A percentile compares a stretch with the other conserved stretches of the same genome.
These are phyloP conservation scores for Plodia interpunctella DNA, from an alignment of 1,140 invertebrate genomes.

Conservation along the genomic window DNA sequence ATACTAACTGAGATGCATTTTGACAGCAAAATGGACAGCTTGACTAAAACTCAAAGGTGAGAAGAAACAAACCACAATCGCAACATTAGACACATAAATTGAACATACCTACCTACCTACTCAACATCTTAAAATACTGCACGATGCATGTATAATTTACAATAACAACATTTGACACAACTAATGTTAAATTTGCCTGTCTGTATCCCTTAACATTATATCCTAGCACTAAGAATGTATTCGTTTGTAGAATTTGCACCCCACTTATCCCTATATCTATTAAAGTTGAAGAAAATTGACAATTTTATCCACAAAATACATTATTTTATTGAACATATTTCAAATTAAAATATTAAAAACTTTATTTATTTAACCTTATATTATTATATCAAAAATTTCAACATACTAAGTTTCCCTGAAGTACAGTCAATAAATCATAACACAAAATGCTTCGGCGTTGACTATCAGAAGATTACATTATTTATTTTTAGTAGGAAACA, in stretches of 20 bases:
- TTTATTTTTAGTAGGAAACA: too few species aligned
- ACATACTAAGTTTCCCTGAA: too few species aligned
- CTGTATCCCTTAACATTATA: not conserved
- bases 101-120: not conserved
- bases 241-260: conserved; percentile 5
- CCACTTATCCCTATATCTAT: not conserved
- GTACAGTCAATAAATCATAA: too few species aligned
- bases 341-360: too few species aligned
- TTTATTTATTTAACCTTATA: too few species aligned
- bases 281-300: too few species aligned
- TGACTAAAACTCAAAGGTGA: conserved; percentile 52
- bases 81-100: conserved; percentile 9
- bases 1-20: conserved; percentile 53
- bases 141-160: conserved; percentile 51
- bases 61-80: conserved; percentile 22
- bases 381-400: too few species aligned
- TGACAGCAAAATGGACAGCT: conserved; percentile 56
- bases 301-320: too few species aligned
- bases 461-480: too few species aligned
- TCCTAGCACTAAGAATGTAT: not conserved
- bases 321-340: too few species aligned
- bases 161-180: conserved; percentile 11
- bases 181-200: not conserved
- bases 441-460: too few species aligned
- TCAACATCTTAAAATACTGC: conserved; percentile 18